Percentiles rank a stretch among this genome's conserved stretches.
phyloP scores from a whole-genome alignment of 2,113 vertebrate species.

The Aix galericulata region DNA sequence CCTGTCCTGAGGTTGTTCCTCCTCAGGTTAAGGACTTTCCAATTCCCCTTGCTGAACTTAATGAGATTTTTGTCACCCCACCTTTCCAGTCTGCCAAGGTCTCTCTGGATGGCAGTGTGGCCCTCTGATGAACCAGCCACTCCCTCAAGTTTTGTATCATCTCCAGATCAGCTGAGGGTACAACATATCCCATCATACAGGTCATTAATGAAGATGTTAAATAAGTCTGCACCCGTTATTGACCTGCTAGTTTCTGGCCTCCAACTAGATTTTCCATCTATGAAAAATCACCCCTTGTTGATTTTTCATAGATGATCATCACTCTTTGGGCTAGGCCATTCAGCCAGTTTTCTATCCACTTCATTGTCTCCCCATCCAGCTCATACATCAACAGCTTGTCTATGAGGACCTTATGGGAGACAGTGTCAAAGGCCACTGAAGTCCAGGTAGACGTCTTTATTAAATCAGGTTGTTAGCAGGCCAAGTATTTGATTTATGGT shows the following conservation, averaged over 20 bases:
- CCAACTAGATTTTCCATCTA: not conserved
- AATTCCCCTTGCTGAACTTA: not conserved
- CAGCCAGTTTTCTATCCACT: not conserved
- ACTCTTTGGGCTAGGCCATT: not conserved
- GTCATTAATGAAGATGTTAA: not conserved
- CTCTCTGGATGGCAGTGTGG: not conserved
- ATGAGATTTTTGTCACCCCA: no score
- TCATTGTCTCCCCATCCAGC: not conserved
- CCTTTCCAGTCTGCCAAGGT: no score
- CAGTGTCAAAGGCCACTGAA: not conserved
- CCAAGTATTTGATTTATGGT: not conserved
- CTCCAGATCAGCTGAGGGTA: not conserved
- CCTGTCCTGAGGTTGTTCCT: not conserved
- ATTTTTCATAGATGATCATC: not conserved
- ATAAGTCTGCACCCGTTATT: not conserved
- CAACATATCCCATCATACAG: not conserved
- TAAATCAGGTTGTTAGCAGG: not conserved
- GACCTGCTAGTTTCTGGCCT: not conserved
- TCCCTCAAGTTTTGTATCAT: not conserved
- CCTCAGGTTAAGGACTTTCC: not conserved
- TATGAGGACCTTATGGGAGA: not conserved
- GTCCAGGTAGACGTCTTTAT: not conserved
- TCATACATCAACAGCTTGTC: not conserved
- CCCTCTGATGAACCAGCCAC: not conserved
- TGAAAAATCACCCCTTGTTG: no score